Conservation (phyloP, 2,113 vertebrate genomes). For the Sardina pilchardus region DNA sequence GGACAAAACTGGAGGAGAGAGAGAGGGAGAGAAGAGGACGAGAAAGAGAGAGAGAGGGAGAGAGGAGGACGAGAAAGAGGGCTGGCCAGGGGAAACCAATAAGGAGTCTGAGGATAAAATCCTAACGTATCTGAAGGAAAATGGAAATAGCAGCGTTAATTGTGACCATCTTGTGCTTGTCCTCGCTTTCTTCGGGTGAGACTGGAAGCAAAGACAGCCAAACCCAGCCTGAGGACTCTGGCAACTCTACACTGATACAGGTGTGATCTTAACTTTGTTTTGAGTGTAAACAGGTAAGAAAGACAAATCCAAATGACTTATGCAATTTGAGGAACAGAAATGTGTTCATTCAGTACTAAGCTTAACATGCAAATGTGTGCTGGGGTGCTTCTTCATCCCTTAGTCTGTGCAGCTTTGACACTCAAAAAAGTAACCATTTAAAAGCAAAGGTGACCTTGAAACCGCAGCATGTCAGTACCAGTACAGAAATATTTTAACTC, state of each 20-base stretch:
- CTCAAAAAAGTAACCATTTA: background rate
- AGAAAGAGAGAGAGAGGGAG: background rate
- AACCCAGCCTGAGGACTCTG: background rate
- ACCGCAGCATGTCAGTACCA: background rate
- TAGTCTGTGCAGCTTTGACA: background rate
- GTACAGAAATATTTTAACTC: background rate
- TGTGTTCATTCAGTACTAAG: background rate
- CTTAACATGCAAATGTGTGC: background rate
- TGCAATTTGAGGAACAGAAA: background rate
- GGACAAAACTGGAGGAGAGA: constrained; percentile 25
- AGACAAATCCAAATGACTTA: background rate
- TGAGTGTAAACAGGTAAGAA: background rate
- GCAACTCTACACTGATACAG: constrained; percentile 55
- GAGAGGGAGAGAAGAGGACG: constrained; percentile 11
- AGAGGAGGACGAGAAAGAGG: constrained; percentile 25
- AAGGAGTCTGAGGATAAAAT: constrained; percentile 27
- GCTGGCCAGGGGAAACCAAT: constrained; percentile 19
- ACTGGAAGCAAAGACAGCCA: constrained; percentile 39
- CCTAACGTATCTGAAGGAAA: constrained; percentile 43
- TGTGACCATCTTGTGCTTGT: constrained; percentile 61
- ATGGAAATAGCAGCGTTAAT: constrained; percentile 65
- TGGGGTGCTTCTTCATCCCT: background rate
- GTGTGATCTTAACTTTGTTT: constrained; percentile 50
- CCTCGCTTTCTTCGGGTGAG: constrained; percentile 49
- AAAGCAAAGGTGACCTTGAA: constrained; percentile 14